phyloP scores from a whole-genome alignment of 2,888 invertebrate species.

The Hydrotaea cyrtoneurina region DNA sequence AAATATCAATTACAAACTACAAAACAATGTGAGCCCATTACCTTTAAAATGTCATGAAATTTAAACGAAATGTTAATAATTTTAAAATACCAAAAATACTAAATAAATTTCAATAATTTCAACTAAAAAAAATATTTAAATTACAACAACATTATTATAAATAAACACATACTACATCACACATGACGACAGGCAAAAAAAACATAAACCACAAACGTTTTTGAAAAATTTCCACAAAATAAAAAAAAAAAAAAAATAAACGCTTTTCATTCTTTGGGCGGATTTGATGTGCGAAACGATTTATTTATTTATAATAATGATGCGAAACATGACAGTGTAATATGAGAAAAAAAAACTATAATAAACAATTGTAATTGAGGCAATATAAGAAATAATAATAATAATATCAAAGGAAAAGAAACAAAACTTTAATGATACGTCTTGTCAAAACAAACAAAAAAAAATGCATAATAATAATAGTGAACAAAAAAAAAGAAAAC shows the following conservation, averaged over 20 bases:
- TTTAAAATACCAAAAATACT: background rate
- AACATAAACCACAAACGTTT: background rate
- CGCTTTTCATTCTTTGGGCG: background rate
- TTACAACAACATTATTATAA: conserved; percentile 25
- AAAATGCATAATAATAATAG: background rate
- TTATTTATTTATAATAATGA: conserved; percentile 33
- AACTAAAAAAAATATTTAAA: background rate
- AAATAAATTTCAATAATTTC: background rate
- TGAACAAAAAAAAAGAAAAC: conserved; percentile 15
- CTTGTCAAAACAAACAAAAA: background rate
- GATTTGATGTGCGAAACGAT: background rate
- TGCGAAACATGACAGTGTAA: background rate
- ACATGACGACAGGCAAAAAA: background rate
- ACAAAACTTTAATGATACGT: conserved; percentile 23
- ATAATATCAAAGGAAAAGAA: background rate
- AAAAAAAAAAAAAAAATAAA: background rate
- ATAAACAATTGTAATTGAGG: background rate
- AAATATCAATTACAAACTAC: conserved; percentile 18
- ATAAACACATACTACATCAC: background rate
- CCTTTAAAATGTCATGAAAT: conserved; percentile 32
- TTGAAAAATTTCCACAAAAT: background rate
- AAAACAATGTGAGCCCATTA: conserved; percentile 62
- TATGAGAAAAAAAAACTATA: background rate
- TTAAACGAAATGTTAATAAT: conserved; percentile 7
- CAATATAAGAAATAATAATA: background rate